Percentiles rank a stretch among this genome's conserved stretches.
Evolutionary conservation across 1,140 invertebrate genomes (phyloP).

Genomic region (Trichonephila inaurata): DNA sequence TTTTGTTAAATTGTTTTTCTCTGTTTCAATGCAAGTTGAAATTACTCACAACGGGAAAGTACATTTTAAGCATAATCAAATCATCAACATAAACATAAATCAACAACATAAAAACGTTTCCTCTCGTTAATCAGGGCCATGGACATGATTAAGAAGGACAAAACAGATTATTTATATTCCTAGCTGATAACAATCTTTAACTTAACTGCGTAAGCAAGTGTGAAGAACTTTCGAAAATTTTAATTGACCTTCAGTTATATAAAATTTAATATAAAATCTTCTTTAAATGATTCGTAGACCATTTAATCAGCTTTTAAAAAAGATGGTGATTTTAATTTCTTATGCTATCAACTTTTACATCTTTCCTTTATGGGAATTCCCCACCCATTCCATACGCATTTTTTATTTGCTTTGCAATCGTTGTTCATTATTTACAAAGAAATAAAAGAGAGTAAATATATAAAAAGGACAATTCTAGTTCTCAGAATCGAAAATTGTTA

Average conservation of each 20-base stretch:
- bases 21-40: neutral
- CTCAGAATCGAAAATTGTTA: too few species aligned
- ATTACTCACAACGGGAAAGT: neutral
- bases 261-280: neutral
- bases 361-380: too few species aligned
- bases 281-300: neutral
- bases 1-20: too few species aligned
- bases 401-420: too few species aligned
- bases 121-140: neutral
- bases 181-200: neutral
- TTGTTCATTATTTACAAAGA: too few species aligned
- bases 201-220: neutral
- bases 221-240: neutral
- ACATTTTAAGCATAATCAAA: neutral
- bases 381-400: too few species aligned
- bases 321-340: neutral
- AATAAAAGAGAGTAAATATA: too few species aligned
- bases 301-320: neutral
- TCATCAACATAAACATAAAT: too few species aligned
- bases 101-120: neutral
- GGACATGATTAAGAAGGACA: neutral
- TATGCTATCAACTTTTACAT: too few species aligned
- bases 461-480: too few species aligned
- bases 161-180: neutral
- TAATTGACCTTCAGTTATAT: neutral